These are phyloP conservation scores for Chiloscyllium plagiosum DNA, from an alignment of 2,113 vertebrate genomes.

Conservation along the genomic window DNA sequence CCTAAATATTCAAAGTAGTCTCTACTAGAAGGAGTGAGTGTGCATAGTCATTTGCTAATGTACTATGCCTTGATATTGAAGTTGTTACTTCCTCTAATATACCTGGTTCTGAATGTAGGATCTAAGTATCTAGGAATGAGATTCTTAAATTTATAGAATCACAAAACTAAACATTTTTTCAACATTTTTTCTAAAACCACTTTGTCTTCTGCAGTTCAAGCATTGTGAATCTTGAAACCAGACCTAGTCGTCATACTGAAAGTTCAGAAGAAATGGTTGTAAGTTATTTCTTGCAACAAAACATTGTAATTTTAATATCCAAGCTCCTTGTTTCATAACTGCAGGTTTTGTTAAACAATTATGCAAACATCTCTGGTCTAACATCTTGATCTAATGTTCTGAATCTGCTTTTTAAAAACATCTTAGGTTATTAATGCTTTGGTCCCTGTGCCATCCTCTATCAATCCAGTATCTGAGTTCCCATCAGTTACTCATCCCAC, in stretches of 20 bases:
- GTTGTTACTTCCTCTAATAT: not conserved
- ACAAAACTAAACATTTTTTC: not conserved
- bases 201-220: not conserved
- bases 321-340: no score
- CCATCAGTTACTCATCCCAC: conserved; percentile 42
- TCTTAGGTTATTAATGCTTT: conserved; percentile 42
- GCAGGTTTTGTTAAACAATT: no score
- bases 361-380: no score
- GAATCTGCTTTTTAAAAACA: not conserved
- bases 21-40: not conserved
- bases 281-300: not conserved
- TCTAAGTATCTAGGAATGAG: not conserved
- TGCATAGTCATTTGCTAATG: not conserved
- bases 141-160: not conserved
- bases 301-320: no score
- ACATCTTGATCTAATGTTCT: not conserved
- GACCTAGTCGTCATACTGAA: conserved; percentile 10
- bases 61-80: not conserved
- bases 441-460: conserved; percentile 41
- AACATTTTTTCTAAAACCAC: not conserved
- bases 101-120: not conserved
- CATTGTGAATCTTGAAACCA: not conserved
- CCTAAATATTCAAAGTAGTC: not conserved
- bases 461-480: conserved; percentile 48
- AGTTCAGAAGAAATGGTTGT: conserved; percentile 56